phyloP scores from a whole-genome alignment of 2,113 vertebrate species.

The Rhadina sibilatrix region DNA sequence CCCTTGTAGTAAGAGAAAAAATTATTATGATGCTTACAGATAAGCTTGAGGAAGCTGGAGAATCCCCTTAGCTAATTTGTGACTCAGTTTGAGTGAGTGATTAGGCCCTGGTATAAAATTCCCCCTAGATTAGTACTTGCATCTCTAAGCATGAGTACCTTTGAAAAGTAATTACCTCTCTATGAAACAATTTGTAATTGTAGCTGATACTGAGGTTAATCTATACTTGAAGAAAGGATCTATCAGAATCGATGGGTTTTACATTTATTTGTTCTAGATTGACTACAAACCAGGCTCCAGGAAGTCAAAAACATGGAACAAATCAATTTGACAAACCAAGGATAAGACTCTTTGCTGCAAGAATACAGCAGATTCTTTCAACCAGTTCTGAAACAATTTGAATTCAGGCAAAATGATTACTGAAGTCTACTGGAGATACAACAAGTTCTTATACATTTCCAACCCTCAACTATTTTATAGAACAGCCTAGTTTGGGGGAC shows the following conservation, averaged over 20 bases:
- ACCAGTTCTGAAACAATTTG: not conserved
- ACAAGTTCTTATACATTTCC: not conserved
- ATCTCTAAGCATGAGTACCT: not conserved
- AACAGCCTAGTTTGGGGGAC: not conserved
- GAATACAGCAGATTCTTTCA: not conserved
- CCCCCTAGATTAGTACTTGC: not conserved
- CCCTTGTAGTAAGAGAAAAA: not conserved
- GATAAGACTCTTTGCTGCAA: not conserved
- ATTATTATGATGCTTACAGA: not conserved
- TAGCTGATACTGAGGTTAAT: not conserved
- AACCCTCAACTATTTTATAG: not conserved
- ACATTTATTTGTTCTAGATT: not conserved
- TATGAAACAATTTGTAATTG: not conserved
- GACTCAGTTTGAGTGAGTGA: not conserved
- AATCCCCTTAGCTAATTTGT: not conserved
- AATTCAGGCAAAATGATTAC: not conserved
- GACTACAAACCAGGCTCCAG: not conserved
- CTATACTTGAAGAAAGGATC: not conserved
- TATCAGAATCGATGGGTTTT: not conserved
- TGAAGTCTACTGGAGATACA: not conserved
- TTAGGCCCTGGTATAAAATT: not conserved
- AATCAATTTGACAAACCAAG: not conserved
- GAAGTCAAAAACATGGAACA: not conserved
- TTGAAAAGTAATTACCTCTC: not conserved
- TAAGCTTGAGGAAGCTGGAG: not conserved